These are phyloP conservation scores for Rhinichthys osculus DNA, from an alignment of 2,797 vertebrate species.

Conservation along the genomic window DNA sequence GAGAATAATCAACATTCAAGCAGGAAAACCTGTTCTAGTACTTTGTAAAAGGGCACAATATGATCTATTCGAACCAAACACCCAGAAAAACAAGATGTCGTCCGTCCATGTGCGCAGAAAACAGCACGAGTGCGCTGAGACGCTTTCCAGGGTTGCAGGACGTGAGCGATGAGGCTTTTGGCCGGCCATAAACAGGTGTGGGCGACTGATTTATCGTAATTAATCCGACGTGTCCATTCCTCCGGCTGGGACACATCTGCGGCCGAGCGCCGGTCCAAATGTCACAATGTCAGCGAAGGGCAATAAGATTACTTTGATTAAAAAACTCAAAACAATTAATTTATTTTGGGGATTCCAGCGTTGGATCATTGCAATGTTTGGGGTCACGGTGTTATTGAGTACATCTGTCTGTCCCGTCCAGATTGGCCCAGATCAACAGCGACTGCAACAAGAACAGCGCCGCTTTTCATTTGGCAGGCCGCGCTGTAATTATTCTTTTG, in stretches of 20 bases:
- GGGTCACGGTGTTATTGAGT: neutral
- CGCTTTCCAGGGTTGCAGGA: neutral
- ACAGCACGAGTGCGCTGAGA: neutral
- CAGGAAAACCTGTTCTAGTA: neutral
- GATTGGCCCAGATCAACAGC: conserved; percentile 33
- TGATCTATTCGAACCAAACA: neutral
- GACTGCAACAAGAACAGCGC: neutral
- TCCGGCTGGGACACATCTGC: conserved; percentile 75
- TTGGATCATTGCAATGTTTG: neutral
- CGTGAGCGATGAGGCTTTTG: conserved; percentile 22
- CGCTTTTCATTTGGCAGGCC: conserved; percentile 36
- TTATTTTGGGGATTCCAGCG: neutral
- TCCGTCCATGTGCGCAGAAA: neutral
- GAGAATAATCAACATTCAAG: neutral
- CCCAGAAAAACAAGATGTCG: neutral
- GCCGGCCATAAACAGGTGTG: conserved; percentile 67
- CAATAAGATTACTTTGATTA: conserved; percentile 68
- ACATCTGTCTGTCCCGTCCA: conserved; percentile 25
- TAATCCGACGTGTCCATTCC: conserved; percentile 74
- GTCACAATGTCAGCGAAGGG: conserved; percentile 70
- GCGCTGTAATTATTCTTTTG: conserved; percentile 64
- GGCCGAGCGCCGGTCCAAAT: conserved; percentile 68
- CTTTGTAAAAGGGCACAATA: neutral
- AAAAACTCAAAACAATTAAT: conserved; percentile 24
- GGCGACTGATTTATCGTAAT: conserved; percentile 78